Evolutionary conservation across 2,797 vertebrate genomes (phyloP).

Genomic region (Gymnoscopelus microlampas): DNA sequence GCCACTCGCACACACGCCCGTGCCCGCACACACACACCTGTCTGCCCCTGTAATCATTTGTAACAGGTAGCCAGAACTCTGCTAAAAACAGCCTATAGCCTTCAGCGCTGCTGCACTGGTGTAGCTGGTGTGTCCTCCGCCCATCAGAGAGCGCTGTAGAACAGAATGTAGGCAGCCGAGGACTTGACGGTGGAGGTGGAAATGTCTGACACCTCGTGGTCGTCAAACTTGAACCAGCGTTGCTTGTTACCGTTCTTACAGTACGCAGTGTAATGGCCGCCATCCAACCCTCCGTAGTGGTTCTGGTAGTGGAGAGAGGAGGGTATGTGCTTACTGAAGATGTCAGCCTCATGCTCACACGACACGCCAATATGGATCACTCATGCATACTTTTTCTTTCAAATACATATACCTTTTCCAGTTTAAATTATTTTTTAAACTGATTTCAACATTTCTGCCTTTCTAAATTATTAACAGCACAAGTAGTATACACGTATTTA

Average conservation of each 20-base stretch:
- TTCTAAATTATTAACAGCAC: no score
- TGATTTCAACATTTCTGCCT: no score
- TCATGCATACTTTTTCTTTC: no score
- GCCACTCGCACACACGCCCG: slow-evolving; percentile 3
- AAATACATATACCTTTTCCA: no score
- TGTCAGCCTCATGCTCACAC: no score
- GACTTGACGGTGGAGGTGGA: slow-evolving; percentile 92
- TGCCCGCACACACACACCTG: neutral
- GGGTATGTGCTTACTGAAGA: neutral
- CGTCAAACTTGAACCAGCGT: slow-evolving; percentile 97
- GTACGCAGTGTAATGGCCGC: slow-evolving; percentile 97
- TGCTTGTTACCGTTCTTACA: slow-evolving; percentile 91
- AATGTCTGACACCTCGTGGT: slow-evolving; percentile 95
- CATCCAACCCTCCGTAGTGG: slow-evolving; percentile 95
- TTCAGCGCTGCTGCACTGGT: slow-evolving; percentile 29
- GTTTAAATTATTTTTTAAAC: no score
- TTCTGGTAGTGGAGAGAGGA: slow-evolving; percentile 80
- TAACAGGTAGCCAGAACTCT: slow-evolving; percentile 51
- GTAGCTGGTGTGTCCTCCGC: slow-evolving; percentile 61
- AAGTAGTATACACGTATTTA: no score
- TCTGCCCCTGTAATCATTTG: slow-evolving; percentile 23
- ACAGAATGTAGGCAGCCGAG: slow-evolving; percentile 96
- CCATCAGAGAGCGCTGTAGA: slow-evolving; percentile 91
- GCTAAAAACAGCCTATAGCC: slow-evolving; percentile 34
- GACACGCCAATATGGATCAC: no score